Percentiles rank a stretch among this genome's conserved stretches.
phyloP scores from a whole-genome alignment of 2,888 invertebrate species.

The Tiliacea aurago region DNA sequence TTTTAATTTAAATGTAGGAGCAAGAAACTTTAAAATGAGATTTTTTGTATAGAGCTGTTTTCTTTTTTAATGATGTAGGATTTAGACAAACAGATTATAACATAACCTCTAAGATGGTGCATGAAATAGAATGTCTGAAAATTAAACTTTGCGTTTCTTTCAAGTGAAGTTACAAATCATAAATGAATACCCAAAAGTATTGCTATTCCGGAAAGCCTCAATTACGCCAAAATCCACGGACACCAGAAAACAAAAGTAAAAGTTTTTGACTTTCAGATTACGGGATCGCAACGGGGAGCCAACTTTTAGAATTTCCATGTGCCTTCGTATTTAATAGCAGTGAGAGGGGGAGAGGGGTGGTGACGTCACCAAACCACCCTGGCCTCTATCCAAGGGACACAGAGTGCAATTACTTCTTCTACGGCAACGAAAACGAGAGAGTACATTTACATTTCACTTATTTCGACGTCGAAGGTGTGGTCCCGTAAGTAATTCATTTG shows the following conservation, averaged over 20 bases:
- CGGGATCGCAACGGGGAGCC: constrained; percentile 95
- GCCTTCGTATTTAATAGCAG: constrained; percentile 97
- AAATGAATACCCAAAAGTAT: constrained; percentile 50
- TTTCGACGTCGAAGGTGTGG: constrained; percentile 98
- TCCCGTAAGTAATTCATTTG: constrained; percentile 93
- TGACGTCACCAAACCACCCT: constrained; percentile 97
- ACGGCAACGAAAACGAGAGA: constrained; percentile 94
- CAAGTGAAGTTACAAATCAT: constrained; percentile 23
- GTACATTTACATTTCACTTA: constrained; percentile 96
- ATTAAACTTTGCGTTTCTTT: neutral
- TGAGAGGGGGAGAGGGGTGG: constrained; percentile 93
- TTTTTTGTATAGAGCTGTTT: neutral
- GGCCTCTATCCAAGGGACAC: constrained; percentile 97
- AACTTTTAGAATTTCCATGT: constrained; percentile 94
- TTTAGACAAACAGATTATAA: neutral
- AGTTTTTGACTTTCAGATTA: constrained; percentile 92
- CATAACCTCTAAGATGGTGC: neutral
- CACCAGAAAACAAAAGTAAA: constrained; percentile 57
- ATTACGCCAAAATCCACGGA: constrained; percentile 47
- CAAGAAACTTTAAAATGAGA: neutral
- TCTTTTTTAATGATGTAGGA: neutral
- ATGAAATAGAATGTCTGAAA: neutral
- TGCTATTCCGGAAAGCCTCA: constrained; percentile 37
- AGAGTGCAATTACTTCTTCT: constrained; percentile 97
- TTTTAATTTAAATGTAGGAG: neutral